phyloP scores from a whole-genome alignment of 1,140 invertebrate genomes.

The Leucophenga varia region DNA sequence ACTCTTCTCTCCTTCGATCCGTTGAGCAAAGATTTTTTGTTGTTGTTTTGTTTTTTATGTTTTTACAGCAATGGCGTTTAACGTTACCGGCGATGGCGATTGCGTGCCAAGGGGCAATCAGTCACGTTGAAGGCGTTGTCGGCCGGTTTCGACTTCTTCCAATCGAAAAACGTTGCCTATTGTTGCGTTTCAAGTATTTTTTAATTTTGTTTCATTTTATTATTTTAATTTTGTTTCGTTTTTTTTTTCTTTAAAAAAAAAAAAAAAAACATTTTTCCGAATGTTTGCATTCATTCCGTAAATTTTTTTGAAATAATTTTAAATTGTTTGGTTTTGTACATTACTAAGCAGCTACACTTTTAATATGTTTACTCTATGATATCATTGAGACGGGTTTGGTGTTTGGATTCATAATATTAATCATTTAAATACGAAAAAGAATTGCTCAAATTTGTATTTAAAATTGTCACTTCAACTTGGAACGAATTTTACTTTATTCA shows the following conservation, averaged over 20 bases:
- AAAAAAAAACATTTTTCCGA: no score
- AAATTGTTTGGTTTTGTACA: no score
- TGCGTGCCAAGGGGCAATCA: slow-evolving; percentile 53
- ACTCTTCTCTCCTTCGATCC: neutral
- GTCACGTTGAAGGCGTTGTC: slow-evolving; percentile 47
- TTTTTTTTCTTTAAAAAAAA: slow-evolving; percentile 4
- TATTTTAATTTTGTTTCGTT: slow-evolving; percentile 2
- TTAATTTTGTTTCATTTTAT: slow-evolving; percentile 12
- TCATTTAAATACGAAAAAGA: no score
- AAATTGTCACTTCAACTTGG: no score
- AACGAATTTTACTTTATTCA: no score
- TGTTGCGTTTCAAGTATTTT: slow-evolving; percentile 20
- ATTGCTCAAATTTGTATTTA: no score
- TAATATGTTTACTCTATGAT: no score
- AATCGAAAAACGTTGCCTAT: slow-evolving; percentile 39
- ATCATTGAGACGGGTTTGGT: no score
- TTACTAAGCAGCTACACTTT: no score
- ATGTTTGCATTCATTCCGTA: no score
- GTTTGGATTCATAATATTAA: no score
- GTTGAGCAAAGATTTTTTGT: slow-evolving; percentile 1
- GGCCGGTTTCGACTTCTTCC: slow-evolving; percentile 35
- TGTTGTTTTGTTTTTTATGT: slow-evolving; percentile 7
- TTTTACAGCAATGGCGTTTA: slow-evolving; percentile 6
- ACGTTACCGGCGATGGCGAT: slow-evolving; percentile 9
- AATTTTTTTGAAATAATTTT: no score